Conservation (phyloP, 2,888 invertebrate genomes). For the Coelopa pilipes region DNA sequence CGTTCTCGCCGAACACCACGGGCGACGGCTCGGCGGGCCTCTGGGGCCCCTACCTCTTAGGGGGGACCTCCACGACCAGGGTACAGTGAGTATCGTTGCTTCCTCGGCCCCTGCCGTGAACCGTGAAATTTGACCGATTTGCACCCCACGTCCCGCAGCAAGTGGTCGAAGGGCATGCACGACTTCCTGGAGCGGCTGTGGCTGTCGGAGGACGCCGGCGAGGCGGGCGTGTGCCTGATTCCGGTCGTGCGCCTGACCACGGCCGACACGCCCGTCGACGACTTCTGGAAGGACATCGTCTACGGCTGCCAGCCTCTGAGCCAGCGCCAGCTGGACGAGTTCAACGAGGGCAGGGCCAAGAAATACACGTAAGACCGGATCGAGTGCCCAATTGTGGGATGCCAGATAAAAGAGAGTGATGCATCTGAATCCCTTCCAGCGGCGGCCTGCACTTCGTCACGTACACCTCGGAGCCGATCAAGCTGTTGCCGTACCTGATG, state of each 20-base stretch:
- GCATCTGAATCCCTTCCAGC: constrained; percentile 67
- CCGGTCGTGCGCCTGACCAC: constrained; percentile 66
- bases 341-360: constrained; percentile 59
- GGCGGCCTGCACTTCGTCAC: constrained; percentile 75
- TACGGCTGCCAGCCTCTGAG: constrained; percentile 66
- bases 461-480: constrained; percentile 74
- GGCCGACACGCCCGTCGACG: constrained; percentile 52
- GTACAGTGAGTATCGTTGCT: constrained; percentile 68
- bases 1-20: constrained; percentile 78
- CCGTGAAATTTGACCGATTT: background rate
- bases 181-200: constrained; percentile 71
- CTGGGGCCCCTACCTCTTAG: constrained; percentile 77
- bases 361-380: constrained; percentile 63
- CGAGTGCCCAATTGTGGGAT: background rate
- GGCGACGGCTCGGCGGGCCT: constrained; percentile 83
- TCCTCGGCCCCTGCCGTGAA: no score
- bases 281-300: constrained; percentile 67
- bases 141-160: no score
- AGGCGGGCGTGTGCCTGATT: constrained; percentile 68
- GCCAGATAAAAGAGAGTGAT: background rate
- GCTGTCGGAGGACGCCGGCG: constrained; percentile 69
- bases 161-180: constrained; percentile 75
- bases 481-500: constrained; percentile 76
- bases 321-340: constrained; percentile 58
- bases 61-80: constrained; percentile 69